phyloP scores from a whole-genome alignment of 2,797 vertebrate species.

The Neopelma chrysocephalum region DNA sequence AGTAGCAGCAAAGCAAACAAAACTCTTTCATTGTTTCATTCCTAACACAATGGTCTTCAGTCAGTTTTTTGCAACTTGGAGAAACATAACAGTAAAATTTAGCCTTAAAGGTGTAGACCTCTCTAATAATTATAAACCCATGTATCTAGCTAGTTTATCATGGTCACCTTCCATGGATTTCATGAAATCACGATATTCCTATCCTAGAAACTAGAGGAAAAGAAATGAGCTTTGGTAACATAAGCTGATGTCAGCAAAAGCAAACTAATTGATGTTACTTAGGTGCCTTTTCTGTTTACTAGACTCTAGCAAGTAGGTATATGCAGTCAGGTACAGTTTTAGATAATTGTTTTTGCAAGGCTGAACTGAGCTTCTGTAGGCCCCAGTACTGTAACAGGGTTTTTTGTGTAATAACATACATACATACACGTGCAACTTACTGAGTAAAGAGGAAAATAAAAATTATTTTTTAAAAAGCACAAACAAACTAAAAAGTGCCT shows the following conservation, averaged over 20 bases:
- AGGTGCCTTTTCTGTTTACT: background rate
- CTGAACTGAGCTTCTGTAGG: background rate
- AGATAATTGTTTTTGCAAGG: background rate
- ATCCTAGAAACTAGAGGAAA: background rate
- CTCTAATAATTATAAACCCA: background rate
- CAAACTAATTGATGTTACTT: background rate
- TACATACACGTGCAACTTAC: background rate
- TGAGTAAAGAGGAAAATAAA: background rate
- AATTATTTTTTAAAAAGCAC: background rate
- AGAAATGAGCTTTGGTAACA: background rate
- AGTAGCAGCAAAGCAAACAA: background rate
- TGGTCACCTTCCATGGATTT: background rate
- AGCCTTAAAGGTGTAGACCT: background rate
- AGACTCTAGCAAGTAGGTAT: background rate
- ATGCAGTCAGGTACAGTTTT: background rate
- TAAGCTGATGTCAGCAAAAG: background rate
- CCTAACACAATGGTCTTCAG: background rate
- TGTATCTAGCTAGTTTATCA: background rate
- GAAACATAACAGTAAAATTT: background rate
- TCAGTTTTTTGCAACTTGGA: background rate
- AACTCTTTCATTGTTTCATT: background rate
- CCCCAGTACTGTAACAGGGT: rapidly evolving
- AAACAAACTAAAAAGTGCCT: background rate
- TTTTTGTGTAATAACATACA: background rate
- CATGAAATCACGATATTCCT: background rate